Evolutionary conservation across 2,888 invertebrate species (phyloP).

Genomic region (Tenthredo livida): DNA sequence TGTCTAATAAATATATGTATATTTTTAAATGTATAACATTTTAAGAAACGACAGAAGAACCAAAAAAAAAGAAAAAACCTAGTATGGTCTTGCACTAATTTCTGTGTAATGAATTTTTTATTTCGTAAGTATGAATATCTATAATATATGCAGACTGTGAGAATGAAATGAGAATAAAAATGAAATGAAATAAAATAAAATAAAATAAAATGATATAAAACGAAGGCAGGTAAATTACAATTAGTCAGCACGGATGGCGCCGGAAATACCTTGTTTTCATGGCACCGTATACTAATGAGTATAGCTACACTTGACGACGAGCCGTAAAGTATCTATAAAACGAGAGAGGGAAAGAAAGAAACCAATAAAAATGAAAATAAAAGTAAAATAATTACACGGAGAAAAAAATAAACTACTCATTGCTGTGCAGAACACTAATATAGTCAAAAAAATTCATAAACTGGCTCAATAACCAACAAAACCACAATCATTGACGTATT

Average conservation of each 20-base stretch:
- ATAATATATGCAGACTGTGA: background rate
- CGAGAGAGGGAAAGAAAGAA: background rate
- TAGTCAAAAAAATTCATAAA: no score
- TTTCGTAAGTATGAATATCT: no score
- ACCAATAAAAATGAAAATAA: background rate
- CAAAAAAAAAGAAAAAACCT: no score
- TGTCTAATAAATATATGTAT: no score
- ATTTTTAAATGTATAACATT: no score
- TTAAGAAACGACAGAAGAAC: no score
- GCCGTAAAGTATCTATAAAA: background rate
- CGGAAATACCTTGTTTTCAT: background rate
- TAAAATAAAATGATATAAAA: background rate
- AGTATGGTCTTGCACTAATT: no score
- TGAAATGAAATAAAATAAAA: background rate
- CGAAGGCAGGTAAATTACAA: background rate
- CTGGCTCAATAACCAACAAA: no score
- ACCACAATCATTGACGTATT: no score
- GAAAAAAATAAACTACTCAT: no score
- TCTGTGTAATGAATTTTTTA: no score
- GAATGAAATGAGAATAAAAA: background rate
- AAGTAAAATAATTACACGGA: background rate
- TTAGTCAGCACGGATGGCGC: slow-evolving; percentile 11
- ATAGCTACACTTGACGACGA: background rate
- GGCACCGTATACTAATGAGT: background rate
- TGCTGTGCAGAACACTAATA: no score